Evolutionary conservation across 2,888 invertebrate genomes (phyloP), one percentile per base, ranked within the genome.

Genomic region (Clistopyga incitator): DNA sequence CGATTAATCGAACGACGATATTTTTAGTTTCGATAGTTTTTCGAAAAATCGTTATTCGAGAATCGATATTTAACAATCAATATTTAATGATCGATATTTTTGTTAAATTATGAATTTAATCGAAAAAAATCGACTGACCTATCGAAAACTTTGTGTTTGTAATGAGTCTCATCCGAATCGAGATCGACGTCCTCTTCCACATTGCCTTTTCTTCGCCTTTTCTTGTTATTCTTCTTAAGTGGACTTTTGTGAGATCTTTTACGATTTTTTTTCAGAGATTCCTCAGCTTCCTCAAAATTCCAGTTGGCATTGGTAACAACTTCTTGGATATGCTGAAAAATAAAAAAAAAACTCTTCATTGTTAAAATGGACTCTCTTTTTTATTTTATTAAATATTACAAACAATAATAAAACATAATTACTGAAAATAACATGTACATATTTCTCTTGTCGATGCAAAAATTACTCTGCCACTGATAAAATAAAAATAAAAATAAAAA

Each of bases 101-200:
- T n/a, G n/a, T n/a, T n/a, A n/a, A n/a, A n/a, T n/a, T n/a, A n/a
- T n/a, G n/a, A n/a, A n/a, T n/a, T 13, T 23, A n/a, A n/a, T 61
- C 6, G 0, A 34, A 15, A 59, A 18, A n/a, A 29, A 8, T 34
- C 2, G 6, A 81, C 59, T 13, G 83, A 92, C 96, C 96, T 96
- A 87, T 96, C 95, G 92, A 95, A 96, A 67, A 96, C 96, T 90
- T 94, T 95, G 87, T 95, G 95, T 86, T 95, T 95, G 80, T 95
- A 95, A 77, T 86, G 86, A 47, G 84, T 78, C 91, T 95, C 95
- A 80, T 93, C 94, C 1, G 95, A 94, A 77, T 95, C 95, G 80
- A 94, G 94, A 80, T 95, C 95, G 79, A 95, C 95, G 86, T 95
- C 95, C 86, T 96, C 95, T 76, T 95, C 94, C 78, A 94, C 93